These are phyloP conservation scores for Megalurothrips usitatus DNA, from an alignment of 2,888 invertebrate species.

Conservation along the genomic window DNA sequence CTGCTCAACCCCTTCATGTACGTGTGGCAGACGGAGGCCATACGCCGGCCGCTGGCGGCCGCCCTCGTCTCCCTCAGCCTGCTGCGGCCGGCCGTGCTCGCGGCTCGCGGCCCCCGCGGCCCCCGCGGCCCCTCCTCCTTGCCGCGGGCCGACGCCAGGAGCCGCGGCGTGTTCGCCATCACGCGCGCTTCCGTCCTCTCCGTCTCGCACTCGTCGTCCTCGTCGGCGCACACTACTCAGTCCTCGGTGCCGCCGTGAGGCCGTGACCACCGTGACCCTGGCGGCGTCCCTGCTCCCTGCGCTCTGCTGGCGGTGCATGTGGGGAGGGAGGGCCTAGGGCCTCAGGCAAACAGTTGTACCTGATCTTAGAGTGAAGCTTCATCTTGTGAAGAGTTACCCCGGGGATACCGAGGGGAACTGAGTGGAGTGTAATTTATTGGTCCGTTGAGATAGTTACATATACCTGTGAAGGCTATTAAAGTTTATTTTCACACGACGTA, in stretches of 20 bases:
- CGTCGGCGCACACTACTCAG: not conserved
- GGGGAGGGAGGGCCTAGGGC: too few species aligned
- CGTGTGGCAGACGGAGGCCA: constrained; percentile 15
- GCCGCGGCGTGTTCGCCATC: not conserved
- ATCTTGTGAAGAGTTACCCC: too few species aligned
- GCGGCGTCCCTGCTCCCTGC: too few species aligned
- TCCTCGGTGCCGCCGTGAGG: not conserved
- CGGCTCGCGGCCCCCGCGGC: not conserved
- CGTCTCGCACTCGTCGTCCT: constrained; percentile 2
- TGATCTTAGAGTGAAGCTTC: too few species aligned
- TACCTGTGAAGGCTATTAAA: too few species aligned
- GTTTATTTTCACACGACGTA: too few species aligned
- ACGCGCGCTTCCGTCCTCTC: not conserved
- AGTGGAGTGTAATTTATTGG: too few species aligned
- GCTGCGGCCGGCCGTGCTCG: not conserved
- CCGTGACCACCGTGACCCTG: not conserved
- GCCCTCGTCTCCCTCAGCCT: not conserved
- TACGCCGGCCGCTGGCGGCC: not conserved
- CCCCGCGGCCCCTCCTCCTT: not conserved
- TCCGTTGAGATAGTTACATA: too few species aligned
- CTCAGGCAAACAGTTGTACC: too few species aligned
- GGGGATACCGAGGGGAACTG: too few species aligned
- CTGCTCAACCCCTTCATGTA: constrained; percentile 16
- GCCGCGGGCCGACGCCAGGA: not conserved
- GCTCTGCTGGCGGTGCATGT: too few species aligned